Conservation (phyloP, 2,888 invertebrate genomes). For the Epirrhoe tristata region DNA sequence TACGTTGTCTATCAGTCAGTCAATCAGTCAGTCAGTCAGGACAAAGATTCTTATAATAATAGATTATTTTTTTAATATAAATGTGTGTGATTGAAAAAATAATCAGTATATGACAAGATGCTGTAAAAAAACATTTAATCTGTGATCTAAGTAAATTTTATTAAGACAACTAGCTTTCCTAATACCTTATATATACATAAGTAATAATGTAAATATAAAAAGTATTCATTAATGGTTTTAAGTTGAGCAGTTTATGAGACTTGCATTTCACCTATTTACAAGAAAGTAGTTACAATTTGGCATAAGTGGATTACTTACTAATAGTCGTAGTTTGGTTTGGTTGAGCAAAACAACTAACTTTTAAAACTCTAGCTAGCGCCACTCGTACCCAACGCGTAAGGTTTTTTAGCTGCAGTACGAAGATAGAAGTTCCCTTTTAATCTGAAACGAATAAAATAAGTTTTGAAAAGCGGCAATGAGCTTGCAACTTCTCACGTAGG, state of each 20-base stretch:
- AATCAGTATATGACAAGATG: neutral
- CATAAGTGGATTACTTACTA: too few relatives aligned
- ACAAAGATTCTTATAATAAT: too few relatives aligned
- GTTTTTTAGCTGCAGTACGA: constrained; percentile 59
- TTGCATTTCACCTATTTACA: too few relatives aligned
- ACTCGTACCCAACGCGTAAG: constrained; percentile 58
- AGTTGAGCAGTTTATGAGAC: too few relatives aligned
- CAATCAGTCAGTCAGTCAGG: too few relatives aligned
- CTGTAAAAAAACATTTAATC: neutral
- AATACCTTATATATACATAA: neutral
- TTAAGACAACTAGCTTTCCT: neutral
- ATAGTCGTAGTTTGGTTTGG: neutral
- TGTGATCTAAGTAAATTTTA: neutral
- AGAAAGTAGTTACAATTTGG: too few relatives aligned
- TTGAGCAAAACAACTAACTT: neutral
- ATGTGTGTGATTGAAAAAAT: neutral
- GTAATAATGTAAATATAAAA: too few relatives aligned
- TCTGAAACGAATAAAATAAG: constrained; percentile 50
- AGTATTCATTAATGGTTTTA: too few relatives aligned
- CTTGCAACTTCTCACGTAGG: too few relatives aligned
- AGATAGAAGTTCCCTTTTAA: constrained; percentile 68
- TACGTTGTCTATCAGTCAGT: too few relatives aligned
- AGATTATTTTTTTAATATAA: too few relatives aligned
- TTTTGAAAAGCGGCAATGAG: neutral
- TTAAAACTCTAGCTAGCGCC: constrained; percentile 54